Base-by-base conservation (phyloP, 1,140 invertebrate genomes). In the Drosophila lacteicornis region DNA sequence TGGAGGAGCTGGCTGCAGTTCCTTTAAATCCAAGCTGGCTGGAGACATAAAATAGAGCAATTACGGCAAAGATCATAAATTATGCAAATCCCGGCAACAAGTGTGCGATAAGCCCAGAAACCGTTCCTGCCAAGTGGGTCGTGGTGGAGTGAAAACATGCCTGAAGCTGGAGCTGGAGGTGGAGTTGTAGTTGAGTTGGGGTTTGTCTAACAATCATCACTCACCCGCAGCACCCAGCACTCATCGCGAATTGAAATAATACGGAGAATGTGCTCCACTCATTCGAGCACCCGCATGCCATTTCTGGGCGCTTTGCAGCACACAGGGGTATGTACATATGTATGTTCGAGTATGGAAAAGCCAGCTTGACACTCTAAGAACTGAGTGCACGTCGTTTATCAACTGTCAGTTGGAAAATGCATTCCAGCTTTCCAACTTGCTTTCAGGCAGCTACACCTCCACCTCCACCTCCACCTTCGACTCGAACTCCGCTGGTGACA, bases 51-150 rank as follows among this genome's bases (percentile, higher is more conserved):
- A 88, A 90, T 90, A 66, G 77, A 79, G 84, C 84, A 88, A 88
- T 88, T 88, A 88, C 85, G 63, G 66, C 66, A 84, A 79, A 81
- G 69, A 88, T 88, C 80, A 88, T 88, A 88, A 88, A 88, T 90
- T 90, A 88, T 88, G 80, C 85, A 88, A 88, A 90, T 74, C 69
- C 78, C 47, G 49, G 84, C 84, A 88, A 88, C 84, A 88, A 88
- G 84, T 88, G 80, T 47, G 65, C 74, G 69, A 84, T 88, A 90
- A 88, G 76, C 71, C 56, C 42, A 45, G 51, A 38, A 77, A 19
- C 49, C 15, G 42, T 38, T 75, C 30, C 47, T 76, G 60, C 11
- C n/a, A 43, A 65, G 46, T 46, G 40, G 38, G 12, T 30, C 17
- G 19, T 22, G 19, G 7, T 25, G 36, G 13, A 59, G 11, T 43